These are phyloP conservation scores for Cyphotilapia sp. DNA, from an alignment of 2,113 vertebrate genomes.

Conservation along the genomic window DNA sequence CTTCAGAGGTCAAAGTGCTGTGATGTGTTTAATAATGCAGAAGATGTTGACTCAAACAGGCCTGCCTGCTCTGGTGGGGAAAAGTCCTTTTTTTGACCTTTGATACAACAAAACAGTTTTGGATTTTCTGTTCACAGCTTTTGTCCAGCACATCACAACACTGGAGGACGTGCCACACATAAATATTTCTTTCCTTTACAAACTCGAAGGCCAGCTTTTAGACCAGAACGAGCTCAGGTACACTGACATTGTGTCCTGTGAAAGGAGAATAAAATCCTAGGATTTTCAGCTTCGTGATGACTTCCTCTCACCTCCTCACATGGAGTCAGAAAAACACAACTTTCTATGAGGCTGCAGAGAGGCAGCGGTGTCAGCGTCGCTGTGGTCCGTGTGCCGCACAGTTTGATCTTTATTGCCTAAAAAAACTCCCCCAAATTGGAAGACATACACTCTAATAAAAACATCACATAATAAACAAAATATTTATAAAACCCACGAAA, in stretches of 20 bases:
- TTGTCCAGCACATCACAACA: not conserved
- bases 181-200: not conserved
- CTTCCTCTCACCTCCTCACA: not conserved
- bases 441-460: not conserved
- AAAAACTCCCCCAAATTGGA: accelerated
- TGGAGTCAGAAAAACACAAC: not conserved
- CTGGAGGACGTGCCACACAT: not conserved
- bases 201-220: not conserved
- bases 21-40: not conserved
- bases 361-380: accelerated
- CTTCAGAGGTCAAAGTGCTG: not conserved
- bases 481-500: not conserved
- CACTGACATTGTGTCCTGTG: not conserved
- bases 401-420: not conserved
- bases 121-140: not conserved
- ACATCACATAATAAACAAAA: not conserved
- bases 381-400: not conserved
- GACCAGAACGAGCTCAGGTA: not conserved
- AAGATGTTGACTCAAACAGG: not conserved
- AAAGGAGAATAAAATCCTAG: not conserved
- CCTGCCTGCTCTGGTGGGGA: not conserved
- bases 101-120: not conserved
- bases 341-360: not conserved
- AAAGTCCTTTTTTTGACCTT: not conserved
- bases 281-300: not conserved